These are phyloP conservation scores for Rhinichthys osculus DNA, from an alignment of 2,797 vertebrate species.

Conservation along the genomic window DNA sequence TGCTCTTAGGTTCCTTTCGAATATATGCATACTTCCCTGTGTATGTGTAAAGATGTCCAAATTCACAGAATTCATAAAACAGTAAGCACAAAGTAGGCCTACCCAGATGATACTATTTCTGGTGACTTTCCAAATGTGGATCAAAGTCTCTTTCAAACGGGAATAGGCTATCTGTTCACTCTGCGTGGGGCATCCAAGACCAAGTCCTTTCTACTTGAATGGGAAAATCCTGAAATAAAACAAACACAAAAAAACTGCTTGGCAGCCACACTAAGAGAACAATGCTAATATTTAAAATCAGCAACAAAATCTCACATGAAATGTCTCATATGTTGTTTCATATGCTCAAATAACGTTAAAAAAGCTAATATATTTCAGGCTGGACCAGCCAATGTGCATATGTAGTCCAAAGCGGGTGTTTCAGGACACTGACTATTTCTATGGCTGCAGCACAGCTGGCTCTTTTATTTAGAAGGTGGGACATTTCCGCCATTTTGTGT, in stretches of 20 bases:
- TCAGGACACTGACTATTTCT: too few relatives aligned
- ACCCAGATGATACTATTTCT: not conserved
- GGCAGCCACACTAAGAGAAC: not conserved
- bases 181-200: not conserved
- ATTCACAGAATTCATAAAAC: not conserved
- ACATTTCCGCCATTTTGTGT: not conserved
- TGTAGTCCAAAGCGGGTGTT: not conserved
- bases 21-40: not conserved
- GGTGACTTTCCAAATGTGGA: not conserved
- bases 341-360: not conserved
- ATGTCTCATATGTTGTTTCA: not conserved
- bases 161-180: not conserved
- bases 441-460: not conserved
- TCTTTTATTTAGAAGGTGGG: not conserved
- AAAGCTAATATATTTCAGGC: not conserved
- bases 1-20: not conserved
- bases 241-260: not conserved
- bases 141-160: not conserved
- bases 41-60: not conserved
- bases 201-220: not conserved
- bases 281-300: not conserved
- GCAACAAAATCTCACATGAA: not conserved
- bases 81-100: not conserved
- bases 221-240: not conserved
- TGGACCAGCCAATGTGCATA: not conserved